Conservation (phyloP, 2,113 vertebrate species). For the Tamias sibiricus region DNA sequence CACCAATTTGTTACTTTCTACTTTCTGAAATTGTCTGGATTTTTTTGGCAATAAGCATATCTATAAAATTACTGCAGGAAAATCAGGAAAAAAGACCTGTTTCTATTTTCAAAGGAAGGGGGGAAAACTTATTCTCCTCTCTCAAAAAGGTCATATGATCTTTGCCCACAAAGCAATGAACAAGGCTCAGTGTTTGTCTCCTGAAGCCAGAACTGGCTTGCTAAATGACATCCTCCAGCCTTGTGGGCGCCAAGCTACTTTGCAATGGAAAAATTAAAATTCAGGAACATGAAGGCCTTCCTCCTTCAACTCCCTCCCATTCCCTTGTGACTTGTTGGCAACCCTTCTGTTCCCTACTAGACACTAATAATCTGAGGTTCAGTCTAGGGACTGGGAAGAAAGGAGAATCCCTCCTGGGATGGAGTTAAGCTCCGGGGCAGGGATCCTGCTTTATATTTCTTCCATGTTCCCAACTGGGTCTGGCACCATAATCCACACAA, state of each 20-base stretch:
- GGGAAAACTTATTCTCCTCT: constrained; percentile 6
- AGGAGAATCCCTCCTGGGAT: not conserved
- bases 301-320: not conserved
- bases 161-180: constrained; percentile 30
- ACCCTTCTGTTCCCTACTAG: not conserved
- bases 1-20: constrained; percentile 40
- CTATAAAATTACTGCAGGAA: constrained; percentile 25
- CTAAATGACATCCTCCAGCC: constrained; percentile 5
- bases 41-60: not conserved
- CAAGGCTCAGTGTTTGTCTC: constrained; percentile 28
- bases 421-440: not conserved
- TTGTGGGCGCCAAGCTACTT: not conserved
- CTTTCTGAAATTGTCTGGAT: not conserved
- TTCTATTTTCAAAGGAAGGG: constrained; percentile 49
- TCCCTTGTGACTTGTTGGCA: constrained; percentile 20
- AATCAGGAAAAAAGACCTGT: not conserved
- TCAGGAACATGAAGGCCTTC: constrained; percentile 48
- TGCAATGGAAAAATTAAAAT: constrained; percentile 51
- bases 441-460: not conserved
- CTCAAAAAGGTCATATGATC: constrained; percentile 21
- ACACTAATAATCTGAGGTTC: not conserved
- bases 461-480: not conserved
- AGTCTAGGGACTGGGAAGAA: not conserved
- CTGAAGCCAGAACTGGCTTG: constrained; percentile 47
- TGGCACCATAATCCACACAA: not conserved